Base-by-base conservation (phyloP, 2,113 vertebrate genomes). In the Odobenus rosmarus region DNA sequence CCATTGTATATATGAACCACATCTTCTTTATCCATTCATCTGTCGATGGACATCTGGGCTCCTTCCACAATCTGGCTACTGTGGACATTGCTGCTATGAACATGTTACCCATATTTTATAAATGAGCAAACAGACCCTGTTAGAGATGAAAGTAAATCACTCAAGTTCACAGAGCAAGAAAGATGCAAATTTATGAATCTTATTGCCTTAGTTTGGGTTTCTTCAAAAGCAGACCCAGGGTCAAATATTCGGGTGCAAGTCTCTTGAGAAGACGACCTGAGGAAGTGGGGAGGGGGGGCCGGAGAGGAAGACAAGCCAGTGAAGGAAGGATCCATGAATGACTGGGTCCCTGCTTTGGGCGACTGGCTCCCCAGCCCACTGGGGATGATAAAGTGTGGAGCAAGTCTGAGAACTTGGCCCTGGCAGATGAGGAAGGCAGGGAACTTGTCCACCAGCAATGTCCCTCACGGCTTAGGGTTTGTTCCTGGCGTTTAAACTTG, bases 331-430 rank as follows among this genome's bases (percentile, higher is more conserved):
- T 9, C 13, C 26, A 11, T 3, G 28, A 3, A 24, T 14, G 23
- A 74, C 46, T 13, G 12, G n/a, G 33, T 79, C 59, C 36, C 71
- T 23, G 5, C 26, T 61, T 24, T 3, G 15, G 39, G 19, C 4
- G 8, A 12, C 28, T 6, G 5, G 3, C 0, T 1, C 4, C 81
- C 57, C 11, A 12, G 0, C 1, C 4, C 2, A 1, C 4, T 0
- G 10, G 11, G 53, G 59, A 5, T 21, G 8, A 8, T 39, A 14
- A 36, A 0, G 15, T 21, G 1, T 4, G 4, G 12, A 7, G 8
- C 2, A 4, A 12, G 7, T 10, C 15, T 49, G n/a, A 72, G 23
- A 76, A 26, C 33, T 3, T 28, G 10, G 11, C 10, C 10, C 7
- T 1, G 3, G 7, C 0, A 0, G 31, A 9, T 4, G 3, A 76